Conservation (phyloP, 2,888 invertebrate species). For the Drosophila nigricruria region DNA sequence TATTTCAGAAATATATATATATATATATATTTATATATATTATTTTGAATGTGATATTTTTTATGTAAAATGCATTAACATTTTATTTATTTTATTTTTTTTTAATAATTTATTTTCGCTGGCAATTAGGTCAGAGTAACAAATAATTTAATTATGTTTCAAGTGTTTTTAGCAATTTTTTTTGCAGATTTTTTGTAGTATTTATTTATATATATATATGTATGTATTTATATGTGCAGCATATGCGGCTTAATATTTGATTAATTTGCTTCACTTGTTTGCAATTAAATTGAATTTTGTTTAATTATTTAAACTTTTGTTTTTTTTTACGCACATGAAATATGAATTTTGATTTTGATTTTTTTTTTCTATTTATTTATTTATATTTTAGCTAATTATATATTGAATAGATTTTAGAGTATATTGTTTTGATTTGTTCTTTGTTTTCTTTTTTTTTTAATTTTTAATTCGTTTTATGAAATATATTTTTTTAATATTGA, state of each 20-base stretch:
- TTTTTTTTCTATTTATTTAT: not conserved
- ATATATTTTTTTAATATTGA: not conserved
- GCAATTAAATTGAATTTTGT: not conserved
- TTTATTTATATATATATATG: not conserved
- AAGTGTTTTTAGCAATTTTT: constrained; percentile 11
- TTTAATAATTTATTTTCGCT: not conserved
- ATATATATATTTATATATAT: not conserved
- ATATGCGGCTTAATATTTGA: constrained; percentile 17
- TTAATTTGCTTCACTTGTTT: constrained; percentile 22
- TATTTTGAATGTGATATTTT: constrained; percentile 8
- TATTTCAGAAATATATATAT: constrained; percentile 1
- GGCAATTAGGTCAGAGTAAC: constrained; percentile 34
- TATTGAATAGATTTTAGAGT: not conserved
- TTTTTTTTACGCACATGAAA: not conserved
- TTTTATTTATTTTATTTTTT: constrained; percentile 11
- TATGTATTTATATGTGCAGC: not conserved
- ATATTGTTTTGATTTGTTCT: not conserved
- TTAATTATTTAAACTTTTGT: not conserved
- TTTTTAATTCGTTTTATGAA: not conserved
- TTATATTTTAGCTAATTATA: not conserved
- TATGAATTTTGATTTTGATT: not conserved
- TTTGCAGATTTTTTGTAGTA: not conserved
- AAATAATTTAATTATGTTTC: constrained; percentile 34
- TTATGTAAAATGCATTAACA: constrained; percentile 37
- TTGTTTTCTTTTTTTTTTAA: too few species aligned